Evolutionary conservation across 2,797 vertebrate species (phyloP), one percentile per base, ranked within the genome.

Genomic region (Hephaestus fuliginosus): DNA sequence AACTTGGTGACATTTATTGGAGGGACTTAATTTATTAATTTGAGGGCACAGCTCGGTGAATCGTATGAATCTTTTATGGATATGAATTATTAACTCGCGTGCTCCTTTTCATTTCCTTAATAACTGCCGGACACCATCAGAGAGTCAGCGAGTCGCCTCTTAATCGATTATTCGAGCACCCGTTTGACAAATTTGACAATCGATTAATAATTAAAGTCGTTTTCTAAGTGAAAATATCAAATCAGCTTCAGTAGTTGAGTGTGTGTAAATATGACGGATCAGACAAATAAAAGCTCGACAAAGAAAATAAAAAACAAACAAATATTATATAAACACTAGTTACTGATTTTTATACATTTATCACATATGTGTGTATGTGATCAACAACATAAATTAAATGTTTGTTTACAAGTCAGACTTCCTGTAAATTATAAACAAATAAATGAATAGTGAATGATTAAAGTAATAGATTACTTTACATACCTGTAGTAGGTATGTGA

Each of bases 51-150:
- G 4, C n/a, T 53, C 9, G n/a, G n/a, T 7, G 10, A 30, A 14
- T 22, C 2, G 17, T 14, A 22, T 63, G 61, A 58, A 58, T 67
- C 30, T 28, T 70, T 61, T 25, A 63, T n/a, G 6, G 1, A 39
- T 43, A 63, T 68, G 1, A 75, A 63, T 70, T 57, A 70, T 81
- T 58, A 78, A 78, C 3, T 30, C 5, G 5, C 3, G n/a, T 6
- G 10, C 30, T 36, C 10, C 2, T 39, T 61, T 2, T 53, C 7
- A 36, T 36, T 36, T 0, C 1, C 10, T 43, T n/a, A 7, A 56
- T 48, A 39, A 2, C 11, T 48, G 9, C 36, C 0, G 8, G 57
- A 62, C 74, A 25, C n/a, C 9, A 46, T 43, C 46, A 51, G 46
- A 49, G 3, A n/a, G 6, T 15, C 15, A 11, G 11, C 15, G 22